A percentile compares a stretch with the other conserved stretches of the same genome.
Evolutionary conservation across 92 coral and sea anemone genomes (phyloP).

Genomic region (Metridium senile): DNA sequence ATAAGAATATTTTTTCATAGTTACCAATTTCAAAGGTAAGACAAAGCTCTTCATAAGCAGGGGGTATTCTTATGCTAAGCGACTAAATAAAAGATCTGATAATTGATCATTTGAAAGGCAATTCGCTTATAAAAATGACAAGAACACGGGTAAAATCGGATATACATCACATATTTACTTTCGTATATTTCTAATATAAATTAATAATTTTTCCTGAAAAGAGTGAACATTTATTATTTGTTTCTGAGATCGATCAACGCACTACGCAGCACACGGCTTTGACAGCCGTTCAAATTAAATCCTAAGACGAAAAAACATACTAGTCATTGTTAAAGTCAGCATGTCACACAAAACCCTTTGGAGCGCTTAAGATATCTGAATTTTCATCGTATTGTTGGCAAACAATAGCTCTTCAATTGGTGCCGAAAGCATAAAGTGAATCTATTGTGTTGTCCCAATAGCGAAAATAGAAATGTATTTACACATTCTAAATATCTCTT

Average conservation of each 20-base stretch:
- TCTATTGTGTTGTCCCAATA: slow-evolving; percentile 65
- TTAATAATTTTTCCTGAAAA: slow-evolving; percentile 78
- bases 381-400: slow-evolving; percentile 69
- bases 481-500: slow-evolving; percentile 91
- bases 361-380: slow-evolving; percentile 83
- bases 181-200: slow-evolving; percentile 79
- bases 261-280: slow-evolving; percentile 13
- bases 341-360: slow-evolving; percentile 70
- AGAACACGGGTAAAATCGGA: slow-evolving; percentile 83
- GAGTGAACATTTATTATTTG: slow-evolving; percentile 82
- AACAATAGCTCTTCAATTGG: slow-evolving; percentile 86
- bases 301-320: slow-evolving; percentile 64
- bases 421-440: slow-evolving; percentile 65
- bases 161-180: slow-evolving; percentile 74
- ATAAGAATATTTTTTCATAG: slow-evolving; percentile 63
- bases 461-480: slow-evolving; percentile 85
- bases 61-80: slow-evolving; percentile 95
- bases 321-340: slow-evolving; percentile 68
- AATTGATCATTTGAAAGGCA: slow-evolving; percentile 99
- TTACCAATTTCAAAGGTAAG: slow-evolving; percentile 75
- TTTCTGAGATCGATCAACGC: slow-evolving; percentile 41
- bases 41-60: slow-evolving; percentile 82
- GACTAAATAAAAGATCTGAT: slow-evolving; percentile 80
- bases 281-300: slow-evolving; percentile 35
- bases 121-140: slow-evolving; percentile 86